Evolutionary conservation across 1,140 invertebrate species (phyloP), one percentile per base, ranked within the genome.

Genomic region (Camponotus floridanus): DNA sequence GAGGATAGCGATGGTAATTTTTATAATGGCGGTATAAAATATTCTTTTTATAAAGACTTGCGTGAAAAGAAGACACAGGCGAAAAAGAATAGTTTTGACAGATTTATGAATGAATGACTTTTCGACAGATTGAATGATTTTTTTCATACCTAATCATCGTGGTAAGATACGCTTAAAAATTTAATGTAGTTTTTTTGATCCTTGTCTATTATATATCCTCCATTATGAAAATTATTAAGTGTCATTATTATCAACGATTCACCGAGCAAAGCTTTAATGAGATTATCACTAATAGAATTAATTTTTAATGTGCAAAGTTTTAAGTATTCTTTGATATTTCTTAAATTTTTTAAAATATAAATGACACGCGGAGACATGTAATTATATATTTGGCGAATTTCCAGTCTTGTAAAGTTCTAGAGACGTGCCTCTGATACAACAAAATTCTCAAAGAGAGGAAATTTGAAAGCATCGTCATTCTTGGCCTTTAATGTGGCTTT

Each of bases 401-500:
- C 15, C 13, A n/a, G 6, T 0, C 7, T n/a, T 80, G 42, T 36
- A 9, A 31, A 31, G 42, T 57, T 0, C 13, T 11, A 11, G 13
- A 71, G 48, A 59, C 42, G 15, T 18, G 78, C 36, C 9, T 80
- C 36, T 57, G 48, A 2, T 71, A 26, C 26, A 26, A 26, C 65
- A 71, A 71, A 71, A 36, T 67, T 71, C 36, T 8, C n/a, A 26
- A 13, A 21, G 33, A 59, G n/a, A 31, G 15, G 33, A 80, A 45
- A 80, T 48, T 68, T 68, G 45, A 71, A 45, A 71, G 51, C 48
- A 31, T 5, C 9, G 4, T 39, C 36, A 68, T 26, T 13, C 18
- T 61, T 45, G 51, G 67, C 39, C 26, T 81, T 81, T 61, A 70
- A 61, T 42, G 51, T 21, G 68, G 13, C 51, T 61, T 39, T 73